Percentiles rank a stretch among this genome's conserved stretches.
These are phyloP conservation scores for Dreissena polymorpha DNA, from an alignment of 1,140 invertebrate species.

Conservation along the genomic window DNA sequence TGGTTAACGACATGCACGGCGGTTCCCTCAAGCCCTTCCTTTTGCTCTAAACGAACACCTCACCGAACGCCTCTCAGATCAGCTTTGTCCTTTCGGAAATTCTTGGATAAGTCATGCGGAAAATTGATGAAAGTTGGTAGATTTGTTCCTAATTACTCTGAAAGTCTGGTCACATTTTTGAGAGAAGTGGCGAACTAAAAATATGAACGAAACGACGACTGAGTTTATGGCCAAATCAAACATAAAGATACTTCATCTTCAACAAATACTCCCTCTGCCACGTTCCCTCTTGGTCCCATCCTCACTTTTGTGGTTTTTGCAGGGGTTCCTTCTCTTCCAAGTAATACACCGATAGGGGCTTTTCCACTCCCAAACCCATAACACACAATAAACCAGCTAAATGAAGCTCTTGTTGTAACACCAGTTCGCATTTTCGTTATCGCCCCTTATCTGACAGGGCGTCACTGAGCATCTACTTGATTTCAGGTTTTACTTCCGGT, in stretches of 20 bases:
- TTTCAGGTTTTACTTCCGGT: constrained; percentile 35
- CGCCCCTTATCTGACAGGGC: not conserved
- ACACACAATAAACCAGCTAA: constrained; percentile 8
- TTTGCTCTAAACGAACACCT: not conserved
- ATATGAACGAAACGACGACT: too few relatives aligned
- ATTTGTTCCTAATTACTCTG: too few relatives aligned
- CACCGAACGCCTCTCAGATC: not conserved
- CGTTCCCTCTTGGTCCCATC: not conserved
- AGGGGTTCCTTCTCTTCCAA: not conserved
- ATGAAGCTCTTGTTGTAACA: not conserved
- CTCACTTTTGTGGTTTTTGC: constrained; percentile 32
- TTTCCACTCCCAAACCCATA: not conserved
- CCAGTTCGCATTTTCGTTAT: not conserved
- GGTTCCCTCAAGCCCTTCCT: not conserved
- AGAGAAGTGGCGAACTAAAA: too few relatives aligned
- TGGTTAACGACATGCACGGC: constrained; percentile 19
- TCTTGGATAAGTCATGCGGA: constrained; percentile 25
- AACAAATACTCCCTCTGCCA: too few relatives aligned
- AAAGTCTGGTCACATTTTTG: too few relatives aligned
- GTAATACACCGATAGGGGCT: not conserved
- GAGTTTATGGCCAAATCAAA: too few relatives aligned
- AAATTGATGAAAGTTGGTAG: too few relatives aligned
- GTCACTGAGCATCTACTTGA: not conserved
- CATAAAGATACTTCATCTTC: constrained; percentile 10
- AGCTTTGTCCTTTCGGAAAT: not conserved